These are phyloP conservation scores for Margaritifera margaritifera DNA, from an alignment of 2,888 invertebrate species.

Conservation along the genomic window DNA sequence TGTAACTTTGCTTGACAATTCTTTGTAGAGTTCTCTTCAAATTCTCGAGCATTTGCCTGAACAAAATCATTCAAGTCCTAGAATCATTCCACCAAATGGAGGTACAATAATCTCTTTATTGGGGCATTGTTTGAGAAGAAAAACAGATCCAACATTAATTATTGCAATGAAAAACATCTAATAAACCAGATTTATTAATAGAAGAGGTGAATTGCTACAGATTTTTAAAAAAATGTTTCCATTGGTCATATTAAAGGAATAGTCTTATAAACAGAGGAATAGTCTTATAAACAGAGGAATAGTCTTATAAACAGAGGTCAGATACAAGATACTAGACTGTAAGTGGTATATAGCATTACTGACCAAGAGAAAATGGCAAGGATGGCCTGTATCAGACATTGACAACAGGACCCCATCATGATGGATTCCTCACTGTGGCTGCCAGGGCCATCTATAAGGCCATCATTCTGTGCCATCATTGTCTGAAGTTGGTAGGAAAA, in stretches of 20 bases:
- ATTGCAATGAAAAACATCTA: no score
- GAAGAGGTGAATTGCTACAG: no score
- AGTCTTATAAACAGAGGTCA: background rate
- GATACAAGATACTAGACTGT: background rate
- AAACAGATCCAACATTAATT: no score
- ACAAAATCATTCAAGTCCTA: no score
- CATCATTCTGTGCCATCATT: conserved; percentile 74
- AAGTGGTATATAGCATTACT: conserved; percentile 45
- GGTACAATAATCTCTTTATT: no score
- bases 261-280: background rate
- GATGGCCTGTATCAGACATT: conserved; percentile 67
- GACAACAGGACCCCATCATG: conserved; percentile 70
- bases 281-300: background rate
- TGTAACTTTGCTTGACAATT: no score
- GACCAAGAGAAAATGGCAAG: conserved; percentile 76
- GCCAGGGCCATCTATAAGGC: conserved; percentile 77
- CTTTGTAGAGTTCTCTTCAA: no score
- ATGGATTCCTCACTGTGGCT: conserved; percentile 76
- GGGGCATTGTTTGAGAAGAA: no score
- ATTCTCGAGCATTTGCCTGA: no score
- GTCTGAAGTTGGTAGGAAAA: conserved; percentile 31
- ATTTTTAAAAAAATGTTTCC: background rate
- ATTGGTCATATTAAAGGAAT: background rate
- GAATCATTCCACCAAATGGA: no score
- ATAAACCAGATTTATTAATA: no score